Base-by-base conservation (phyloP, 2,888 invertebrate species). In the Lottia gigantea region DNA sequence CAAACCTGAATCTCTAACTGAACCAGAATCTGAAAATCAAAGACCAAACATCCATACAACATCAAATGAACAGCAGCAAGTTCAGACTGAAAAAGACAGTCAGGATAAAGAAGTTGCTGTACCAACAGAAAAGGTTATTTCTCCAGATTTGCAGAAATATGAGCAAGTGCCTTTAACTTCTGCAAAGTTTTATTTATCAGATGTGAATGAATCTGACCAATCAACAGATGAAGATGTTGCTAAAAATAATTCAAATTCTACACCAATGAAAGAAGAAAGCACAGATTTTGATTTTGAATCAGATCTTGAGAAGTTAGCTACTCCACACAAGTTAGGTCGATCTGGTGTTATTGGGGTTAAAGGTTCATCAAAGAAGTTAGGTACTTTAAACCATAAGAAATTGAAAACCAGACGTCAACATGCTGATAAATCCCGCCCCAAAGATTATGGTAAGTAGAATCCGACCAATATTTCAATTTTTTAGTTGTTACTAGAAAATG, bases 241-340 rank as follows among this genome's bases (percentile, higher is more conserved):
- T 23, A 23, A 31, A 45, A 16, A 19, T 25, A n/a, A n/a, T 40
- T n/a, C n/a, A 64, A 26, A 26, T 64, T n/a, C 16, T 25, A 26
- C 26, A 19, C 31, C 46, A 15, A 31, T 26, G 40, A 63, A 45
- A 70, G 74, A 74, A 16, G 75, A 74, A 31, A 72, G 72, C 49
- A 78, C 77, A 23, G 77, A 77, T 66, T 65, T 70, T 55, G 70
- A 70, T 61, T 49, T 70, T 45, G 70, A 70, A 46, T 75, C 74
- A n/a, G 77, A 78, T 71, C 55, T 78, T 46, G 76, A 78, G 71
- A 75, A 69, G 47, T 63, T 75, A 12, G 62, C 73, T 12, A 62
- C 47, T n/a, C 77, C 75, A 11, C 26, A 62, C 12, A 40, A 64
- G 46, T 46, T 62, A 71, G 68, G 16, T 25, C 62, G 47, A 46